phyloP scores from a whole-genome alignment of 2,113 vertebrate species.

The Nibea albiflora region DNA sequence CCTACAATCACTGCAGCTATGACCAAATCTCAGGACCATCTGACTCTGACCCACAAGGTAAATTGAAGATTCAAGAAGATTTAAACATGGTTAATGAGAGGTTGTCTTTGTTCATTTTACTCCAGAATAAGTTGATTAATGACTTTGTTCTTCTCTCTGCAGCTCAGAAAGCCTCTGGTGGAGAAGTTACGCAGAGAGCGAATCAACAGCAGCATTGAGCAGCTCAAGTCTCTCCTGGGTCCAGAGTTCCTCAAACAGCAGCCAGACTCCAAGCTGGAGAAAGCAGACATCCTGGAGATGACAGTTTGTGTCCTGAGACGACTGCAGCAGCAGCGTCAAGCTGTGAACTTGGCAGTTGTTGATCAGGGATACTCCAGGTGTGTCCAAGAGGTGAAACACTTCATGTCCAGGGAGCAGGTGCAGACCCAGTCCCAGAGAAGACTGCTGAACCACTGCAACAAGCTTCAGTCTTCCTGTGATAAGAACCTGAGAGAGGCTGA shows the following conservation, averaged over 20 bases:
- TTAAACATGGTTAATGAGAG: too few species aligned
- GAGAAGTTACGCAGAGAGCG: constrained; percentile 77
- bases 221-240: constrained; percentile 78
- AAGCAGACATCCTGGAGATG: constrained; percentile 78
- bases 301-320: constrained; percentile 64
- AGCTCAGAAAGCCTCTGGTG: constrained; percentile 77
- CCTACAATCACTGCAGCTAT: too few species aligned
- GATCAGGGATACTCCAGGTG: neutral
- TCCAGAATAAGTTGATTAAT: constrained; percentile 47
- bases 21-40: too few species aligned
- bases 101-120: constrained; percentile 27
- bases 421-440: constrained; percentile 44
- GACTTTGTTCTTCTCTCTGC: constrained; percentile 38
- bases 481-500: constrained; percentile 41
- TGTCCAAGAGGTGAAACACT: neutral
- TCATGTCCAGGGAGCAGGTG: neutral
- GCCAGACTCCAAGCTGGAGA: constrained; percentile 83
- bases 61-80: too few species aligned
- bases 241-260: constrained; percentile 78
- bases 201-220: constrained; percentile 82
- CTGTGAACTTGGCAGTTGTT: neutral
- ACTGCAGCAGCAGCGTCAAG: constrained; percentile 40
- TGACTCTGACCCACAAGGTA: too few species aligned
- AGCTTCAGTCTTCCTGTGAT: constrained; percentile 52
- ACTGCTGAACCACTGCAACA: constrained; percentile 57